Evolutionary conservation across 2,113 vertebrate species (phyloP), one percentile per base, ranked within the genome.

Genomic region (Callospermophilus lateralis): DNA sequence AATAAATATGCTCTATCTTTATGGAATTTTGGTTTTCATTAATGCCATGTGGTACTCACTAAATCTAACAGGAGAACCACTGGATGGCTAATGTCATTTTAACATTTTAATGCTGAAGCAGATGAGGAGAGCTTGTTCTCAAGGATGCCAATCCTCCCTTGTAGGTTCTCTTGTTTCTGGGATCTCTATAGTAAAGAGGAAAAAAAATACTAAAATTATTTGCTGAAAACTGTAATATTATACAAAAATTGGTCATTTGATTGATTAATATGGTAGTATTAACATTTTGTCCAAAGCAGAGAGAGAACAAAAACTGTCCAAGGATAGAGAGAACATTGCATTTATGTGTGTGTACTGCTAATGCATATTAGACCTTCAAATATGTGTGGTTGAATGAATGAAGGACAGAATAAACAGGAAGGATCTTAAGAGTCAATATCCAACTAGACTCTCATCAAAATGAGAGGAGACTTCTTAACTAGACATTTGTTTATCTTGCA

Each of bases 21-120:
- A 85, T 37, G 88, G 67, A 96, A 81, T 89, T 76, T 84, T 89
- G n/a, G 65, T 89, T 97, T 95, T 95, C 84, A 87, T 53, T 95
- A 95, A 91, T 77, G 93, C 92, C 39, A 72, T 76, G 70, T 87
- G 78, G 83, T 28, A 20, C 45, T 74, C 32, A 84, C 67, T 94
- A 89, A 97, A 83, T 95, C 94, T 89, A 97, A 89, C 63, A 84
- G 63, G 72, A 90, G 93, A 72, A 53, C 61, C 73, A 90, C 48
- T 78, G 88, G 70, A 90, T 32, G 39, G 42, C 85, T 91, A 89
- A 95, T 37, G 84, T n/a, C 95, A 78, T 96, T 95, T 96, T 37
- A 84, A 91, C 61, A 24, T 48, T 65, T 70, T 84, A 93, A 20
- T 30, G 77, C n/a, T 30, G 20, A 96, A 89, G 48, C 12, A 96